A percentile compares a stretch with the other conserved stretches of the same genome.
phyloP scores from a whole-genome alignment of 2,113 vertebrate species.

The Scytalopus superciliaris region DNA sequence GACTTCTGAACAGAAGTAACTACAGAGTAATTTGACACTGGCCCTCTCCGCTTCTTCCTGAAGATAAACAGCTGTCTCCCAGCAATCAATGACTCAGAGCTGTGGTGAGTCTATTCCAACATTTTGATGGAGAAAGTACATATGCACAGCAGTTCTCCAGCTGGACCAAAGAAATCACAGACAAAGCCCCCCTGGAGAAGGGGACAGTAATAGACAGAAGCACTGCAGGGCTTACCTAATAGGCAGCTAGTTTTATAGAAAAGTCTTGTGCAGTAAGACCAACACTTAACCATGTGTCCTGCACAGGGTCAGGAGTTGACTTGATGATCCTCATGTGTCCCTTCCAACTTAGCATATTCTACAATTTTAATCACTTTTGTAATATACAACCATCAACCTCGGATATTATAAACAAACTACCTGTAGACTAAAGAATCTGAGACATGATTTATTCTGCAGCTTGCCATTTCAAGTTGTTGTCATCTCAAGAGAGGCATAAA shows the following conservation, averaged over 20 bases:
- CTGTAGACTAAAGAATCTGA: neutral
- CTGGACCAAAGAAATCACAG: neutral
- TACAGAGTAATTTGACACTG: neutral
- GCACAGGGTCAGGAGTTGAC: neutral
- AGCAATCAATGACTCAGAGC: neutral
- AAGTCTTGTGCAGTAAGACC: neutral
- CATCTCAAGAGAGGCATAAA: neutral
- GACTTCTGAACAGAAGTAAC: neutral
- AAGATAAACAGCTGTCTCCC: neutral
- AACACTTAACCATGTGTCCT: neutral
- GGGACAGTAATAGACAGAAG: neutral
- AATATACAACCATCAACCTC: neutral
- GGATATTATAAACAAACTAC: neutral
- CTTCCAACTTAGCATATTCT: neutral
- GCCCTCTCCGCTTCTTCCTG: neutral
- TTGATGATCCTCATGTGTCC: neutral
- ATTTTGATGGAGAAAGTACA: neutral
- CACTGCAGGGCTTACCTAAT: neutral
- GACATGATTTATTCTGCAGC: neutral
- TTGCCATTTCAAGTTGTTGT: neutral
- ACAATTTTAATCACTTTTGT: neutral
- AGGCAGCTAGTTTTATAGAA: neutral
- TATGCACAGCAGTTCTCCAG: accelerated
- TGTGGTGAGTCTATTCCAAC: neutral
- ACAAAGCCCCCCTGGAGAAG: neutral